Percentiles rank a stretch among this genome's conserved stretches.
Conservation (phyloP, 2,888 invertebrate genomes). For the Teleiodes luculella region DNA sequence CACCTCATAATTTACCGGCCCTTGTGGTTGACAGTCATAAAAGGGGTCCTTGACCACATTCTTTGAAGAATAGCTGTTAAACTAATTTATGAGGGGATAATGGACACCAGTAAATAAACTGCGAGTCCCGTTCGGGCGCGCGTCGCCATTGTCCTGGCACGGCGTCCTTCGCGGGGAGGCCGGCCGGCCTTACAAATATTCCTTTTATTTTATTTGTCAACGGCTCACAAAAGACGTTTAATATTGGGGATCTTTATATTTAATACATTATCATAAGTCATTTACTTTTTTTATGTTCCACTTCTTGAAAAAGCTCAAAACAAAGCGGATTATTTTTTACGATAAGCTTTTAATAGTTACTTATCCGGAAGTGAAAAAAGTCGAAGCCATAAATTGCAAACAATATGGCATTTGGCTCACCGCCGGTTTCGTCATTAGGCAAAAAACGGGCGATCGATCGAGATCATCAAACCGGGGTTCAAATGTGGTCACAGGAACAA, state of each 20-base stretch:
- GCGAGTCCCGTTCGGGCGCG: slow-evolving; percentile 46
- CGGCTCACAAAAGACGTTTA: slow-evolving; percentile 33
- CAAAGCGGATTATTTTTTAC: slow-evolving; percentile 3
- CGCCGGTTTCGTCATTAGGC: slow-evolving; percentile 45
- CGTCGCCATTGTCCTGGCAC: slow-evolving; percentile 53
- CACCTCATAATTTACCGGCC: slow-evolving; percentile 24
- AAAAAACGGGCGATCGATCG: slow-evolving; percentile 58
- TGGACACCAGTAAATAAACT: slow-evolving; percentile 42
- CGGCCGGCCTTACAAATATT: slow-evolving; percentile 42
- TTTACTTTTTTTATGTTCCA: background rate
- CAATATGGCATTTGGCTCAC: slow-evolving; percentile 51
- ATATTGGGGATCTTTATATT: slow-evolving; percentile 17
- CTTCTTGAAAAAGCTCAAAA: background rate
- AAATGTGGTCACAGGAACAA: slow-evolving; percentile 68
- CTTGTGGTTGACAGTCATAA: slow-evolving; percentile 41
- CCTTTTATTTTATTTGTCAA: slow-evolving; percentile 29
- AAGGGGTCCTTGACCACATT: slow-evolving; percentile 48
- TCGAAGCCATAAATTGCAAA: slow-evolving; percentile 64
- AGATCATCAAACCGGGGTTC: slow-evolving; percentile 55
- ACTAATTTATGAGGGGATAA: slow-evolving; percentile 52
- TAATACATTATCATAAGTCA: background rate
- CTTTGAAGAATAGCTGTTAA: slow-evolving; percentile 45
- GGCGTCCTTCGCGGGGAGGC: slow-evolving; percentile 61
- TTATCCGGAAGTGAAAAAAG: slow-evolving; percentile 65
- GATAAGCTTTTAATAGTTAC: slow-evolving; percentile 1